Conservation (phyloP, 2,797 vertebrate genomes). For the Octomys mimax region DNA sequence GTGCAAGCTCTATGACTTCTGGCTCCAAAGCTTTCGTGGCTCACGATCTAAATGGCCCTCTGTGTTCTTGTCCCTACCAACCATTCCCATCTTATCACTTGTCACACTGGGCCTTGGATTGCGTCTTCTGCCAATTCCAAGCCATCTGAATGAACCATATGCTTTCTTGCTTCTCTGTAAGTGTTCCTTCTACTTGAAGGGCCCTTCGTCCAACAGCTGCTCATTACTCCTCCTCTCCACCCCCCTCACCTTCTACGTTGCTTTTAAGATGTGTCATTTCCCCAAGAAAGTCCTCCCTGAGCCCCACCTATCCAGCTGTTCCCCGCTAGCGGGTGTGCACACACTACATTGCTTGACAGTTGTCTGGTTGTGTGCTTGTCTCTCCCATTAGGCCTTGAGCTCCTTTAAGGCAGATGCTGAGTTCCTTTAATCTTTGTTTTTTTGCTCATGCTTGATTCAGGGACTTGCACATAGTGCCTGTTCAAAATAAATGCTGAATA, state of each 20-base stretch:
- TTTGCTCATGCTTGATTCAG: constrained; percentile 22
- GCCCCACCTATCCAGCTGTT: not conserved
- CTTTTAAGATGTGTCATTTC: not conserved
- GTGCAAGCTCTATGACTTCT: not conserved
- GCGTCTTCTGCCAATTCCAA: not conserved
- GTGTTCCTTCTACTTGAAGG: not conserved
- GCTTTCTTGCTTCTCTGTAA: not conserved
- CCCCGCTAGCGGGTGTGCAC: not conserved
- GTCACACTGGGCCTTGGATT: not conserved
- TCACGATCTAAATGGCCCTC: not conserved
- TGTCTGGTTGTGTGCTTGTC: not conserved
- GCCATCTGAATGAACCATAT: not conserved
- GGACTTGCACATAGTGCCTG: not conserved
- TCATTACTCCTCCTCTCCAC: not conserved
- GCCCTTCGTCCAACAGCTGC: not conserved
- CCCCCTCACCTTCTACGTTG: not conserved
- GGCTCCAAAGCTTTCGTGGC: not conserved
- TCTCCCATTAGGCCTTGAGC: not conserved
- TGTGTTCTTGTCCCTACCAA: not conserved
- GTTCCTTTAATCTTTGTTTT: constrained; percentile 7
- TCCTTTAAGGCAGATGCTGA: not conserved
- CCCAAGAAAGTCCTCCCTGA: not conserved
- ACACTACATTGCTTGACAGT: not conserved
- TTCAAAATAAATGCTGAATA: constrained; percentile 5
- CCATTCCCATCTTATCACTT: not conserved